phyloP scores from a whole-genome alignment of 2,888 invertebrate genomes.

The Geophilus truncorum region DNA sequence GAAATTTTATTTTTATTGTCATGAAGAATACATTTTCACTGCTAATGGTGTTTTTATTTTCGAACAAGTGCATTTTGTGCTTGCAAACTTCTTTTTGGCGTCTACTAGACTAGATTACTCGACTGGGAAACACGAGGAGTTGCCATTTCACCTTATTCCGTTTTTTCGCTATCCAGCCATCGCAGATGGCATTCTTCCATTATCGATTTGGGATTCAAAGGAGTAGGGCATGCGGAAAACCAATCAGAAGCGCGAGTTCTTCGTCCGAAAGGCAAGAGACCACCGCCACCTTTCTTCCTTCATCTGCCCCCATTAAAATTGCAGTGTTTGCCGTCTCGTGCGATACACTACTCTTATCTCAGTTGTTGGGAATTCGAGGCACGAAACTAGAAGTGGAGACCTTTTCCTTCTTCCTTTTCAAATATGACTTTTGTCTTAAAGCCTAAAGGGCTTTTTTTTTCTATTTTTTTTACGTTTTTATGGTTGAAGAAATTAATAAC shows the following conservation, averaged over 20 bases:
- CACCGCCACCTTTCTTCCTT: constrained; percentile 8
- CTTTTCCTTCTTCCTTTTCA: background rate
- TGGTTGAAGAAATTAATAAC: background rate
- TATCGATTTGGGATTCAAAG: constrained; percentile 25
- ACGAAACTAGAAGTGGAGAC: background rate
- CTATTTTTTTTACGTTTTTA: background rate
- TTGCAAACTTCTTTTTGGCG: background rate
- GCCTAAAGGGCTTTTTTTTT: background rate
- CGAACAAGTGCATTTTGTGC: background rate
- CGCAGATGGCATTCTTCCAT: constrained; percentile 12
- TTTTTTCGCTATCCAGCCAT: background rate
- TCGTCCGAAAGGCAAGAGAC: background rate
- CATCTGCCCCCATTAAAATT: constrained; percentile 20
- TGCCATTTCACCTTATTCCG: background rate
- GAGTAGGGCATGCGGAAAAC: constrained; percentile 22
- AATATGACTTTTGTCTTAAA: background rate
- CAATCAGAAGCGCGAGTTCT: background rate
- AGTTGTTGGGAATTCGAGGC: background rate
- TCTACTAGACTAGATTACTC: background rate
- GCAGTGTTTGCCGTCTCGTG: background rate
- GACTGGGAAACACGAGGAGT: background rate
- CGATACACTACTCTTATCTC: background rate
- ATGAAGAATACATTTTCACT: background rate
- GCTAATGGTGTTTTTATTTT: no score
- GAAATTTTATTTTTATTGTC: background rate